These are phyloP conservation scores for Aquatica leii DNA, from an alignment of 2,888 invertebrate species.

Conservation along the genomic window DNA sequence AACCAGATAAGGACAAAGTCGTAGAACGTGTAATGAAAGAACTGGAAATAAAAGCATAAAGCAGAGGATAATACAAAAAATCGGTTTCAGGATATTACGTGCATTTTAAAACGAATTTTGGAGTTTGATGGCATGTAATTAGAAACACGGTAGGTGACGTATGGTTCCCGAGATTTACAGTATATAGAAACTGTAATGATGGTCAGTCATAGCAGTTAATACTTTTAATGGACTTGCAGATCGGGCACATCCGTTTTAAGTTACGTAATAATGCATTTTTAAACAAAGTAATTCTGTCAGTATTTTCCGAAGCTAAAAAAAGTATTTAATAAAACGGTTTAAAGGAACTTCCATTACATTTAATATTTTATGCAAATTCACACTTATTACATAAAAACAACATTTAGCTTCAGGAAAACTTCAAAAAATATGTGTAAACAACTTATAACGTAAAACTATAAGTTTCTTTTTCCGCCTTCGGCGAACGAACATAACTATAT, in stretches of 20 bases:
- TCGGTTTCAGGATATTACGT: slow-evolving; percentile 37
- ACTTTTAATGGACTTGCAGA: slow-evolving; percentile 22
- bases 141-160: slow-evolving; percentile 41
- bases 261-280: not conserved
- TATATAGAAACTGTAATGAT: slow-evolving; percentile 34
- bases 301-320: not conserved
- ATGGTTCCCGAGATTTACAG: slow-evolving; percentile 36
- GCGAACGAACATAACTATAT: not conserved
- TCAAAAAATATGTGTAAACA: not conserved
- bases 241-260: slow-evolving; percentile 19
- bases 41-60: slow-evolving; percentile 32
- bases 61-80: slow-evolving; percentile 31
- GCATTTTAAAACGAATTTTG: slow-evolving; percentile 40
- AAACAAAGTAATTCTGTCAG: not conserved
- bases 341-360: not conserved
- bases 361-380: not conserved
- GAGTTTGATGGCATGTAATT: slow-evolving; percentile 32
- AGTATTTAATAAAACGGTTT: not conserved
- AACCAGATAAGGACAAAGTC: slow-evolving; percentile 34
- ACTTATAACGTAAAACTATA: not conserved
- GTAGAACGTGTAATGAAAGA: slow-evolving; percentile 36
- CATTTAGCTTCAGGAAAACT: too few relatives aligned
- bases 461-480: not conserved
- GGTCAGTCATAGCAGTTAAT: slow-evolving; percentile 29
- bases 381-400: too few relatives aligned